Conservation (phyloP, 1,140 invertebrate species). For the Leptoteleia sp. region DNA sequence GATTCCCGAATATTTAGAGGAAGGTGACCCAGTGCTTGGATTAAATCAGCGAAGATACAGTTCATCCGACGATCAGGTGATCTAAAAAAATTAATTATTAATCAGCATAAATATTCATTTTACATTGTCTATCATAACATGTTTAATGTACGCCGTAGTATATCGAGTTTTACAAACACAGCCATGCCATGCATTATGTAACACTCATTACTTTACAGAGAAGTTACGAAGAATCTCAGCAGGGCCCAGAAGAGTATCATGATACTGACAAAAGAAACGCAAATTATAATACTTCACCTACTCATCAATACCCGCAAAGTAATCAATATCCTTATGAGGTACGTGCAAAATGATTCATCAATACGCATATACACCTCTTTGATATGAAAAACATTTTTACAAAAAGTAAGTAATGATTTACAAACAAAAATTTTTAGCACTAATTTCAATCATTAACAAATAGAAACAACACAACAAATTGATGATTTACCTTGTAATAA, state of each 20-base stretch:
- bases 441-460: too few species aligned
- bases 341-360: conserved; percentile 42
- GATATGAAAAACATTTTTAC: too few species aligned
- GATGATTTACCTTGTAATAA: too few species aligned
- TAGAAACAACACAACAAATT: too few species aligned
- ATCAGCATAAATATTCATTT: not conserved
- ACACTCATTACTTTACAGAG: conserved; percentile 70
- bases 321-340: conserved; percentile 78
- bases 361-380: conserved; percentile 3
- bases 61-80: conserved; percentile 78
- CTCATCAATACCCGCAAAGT: conserved; percentile 76
- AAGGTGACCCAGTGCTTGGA: conserved; percentile 63
- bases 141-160: conserved; percentile 15
- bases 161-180: conserved; percentile 45
- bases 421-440: too few species aligned
- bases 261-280: conserved; percentile 79
- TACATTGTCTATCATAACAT: conserved; percentile 13
- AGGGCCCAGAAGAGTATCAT: conserved; percentile 74
- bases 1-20: conserved; percentile 73
- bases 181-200: conserved; percentile 50
- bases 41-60: conserved; percentile 75
- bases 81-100: conserved; percentile 22
- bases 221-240: conserved; percentile 74
- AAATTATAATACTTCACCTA: conserved; percentile 77
- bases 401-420: too few species aligned